A percentile compares a stretch with the other conserved stretches of the same genome.
These are phyloP conservation scores for Theocolax elegans DNA, from an alignment of 1,140 invertebrate genomes.

Conservation along the genomic window DNA sequence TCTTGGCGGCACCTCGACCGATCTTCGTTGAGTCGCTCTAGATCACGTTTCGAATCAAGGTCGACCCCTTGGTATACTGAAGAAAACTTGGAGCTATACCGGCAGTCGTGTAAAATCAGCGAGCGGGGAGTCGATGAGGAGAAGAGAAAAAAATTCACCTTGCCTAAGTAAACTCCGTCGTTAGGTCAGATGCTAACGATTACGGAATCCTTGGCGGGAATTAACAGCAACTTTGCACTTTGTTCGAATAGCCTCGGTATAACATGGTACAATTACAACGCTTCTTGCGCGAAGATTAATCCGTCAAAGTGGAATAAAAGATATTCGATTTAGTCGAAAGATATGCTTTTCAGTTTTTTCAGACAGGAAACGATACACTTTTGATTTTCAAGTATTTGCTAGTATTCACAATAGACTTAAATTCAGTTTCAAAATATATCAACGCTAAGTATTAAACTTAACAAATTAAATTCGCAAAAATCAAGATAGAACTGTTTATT, in stretches of 20 bases:
- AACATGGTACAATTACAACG: constrained; percentile 21
- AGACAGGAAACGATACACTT: too few relatives aligned
- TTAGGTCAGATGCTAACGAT: constrained; percentile 38
- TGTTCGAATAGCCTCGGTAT: constrained; percentile 19
- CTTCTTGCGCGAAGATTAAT: constrained; percentile 17
- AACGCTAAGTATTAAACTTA: too few relatives aligned
- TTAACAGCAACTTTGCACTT: constrained; percentile 18
- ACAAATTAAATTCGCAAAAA: too few relatives aligned
- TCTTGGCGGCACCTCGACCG: background rate
- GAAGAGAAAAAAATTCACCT: constrained; percentile 28
- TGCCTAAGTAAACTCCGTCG: constrained; percentile 39
- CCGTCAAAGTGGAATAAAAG: too few relatives aligned
- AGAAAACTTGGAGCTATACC: constrained; percentile 10
- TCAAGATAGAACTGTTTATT: too few relatives aligned
- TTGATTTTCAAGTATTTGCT: too few relatives aligned
- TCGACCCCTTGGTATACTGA: constrained; percentile 6
- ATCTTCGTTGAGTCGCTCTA: constrained; percentile 31
- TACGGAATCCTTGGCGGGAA: constrained; percentile 32
- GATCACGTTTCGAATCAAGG: constrained; percentile 40
- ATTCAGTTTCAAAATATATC: too few relatives aligned
- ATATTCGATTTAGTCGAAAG: too few relatives aligned
- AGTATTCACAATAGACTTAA: too few relatives aligned
- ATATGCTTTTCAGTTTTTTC: too few relatives aligned
- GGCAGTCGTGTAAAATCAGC: constrained; percentile 6
- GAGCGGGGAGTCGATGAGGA: background rate